phyloP scores from a whole-genome alignment of 2,888 invertebrate species.

The Hydropsyche betteni region DNA sequence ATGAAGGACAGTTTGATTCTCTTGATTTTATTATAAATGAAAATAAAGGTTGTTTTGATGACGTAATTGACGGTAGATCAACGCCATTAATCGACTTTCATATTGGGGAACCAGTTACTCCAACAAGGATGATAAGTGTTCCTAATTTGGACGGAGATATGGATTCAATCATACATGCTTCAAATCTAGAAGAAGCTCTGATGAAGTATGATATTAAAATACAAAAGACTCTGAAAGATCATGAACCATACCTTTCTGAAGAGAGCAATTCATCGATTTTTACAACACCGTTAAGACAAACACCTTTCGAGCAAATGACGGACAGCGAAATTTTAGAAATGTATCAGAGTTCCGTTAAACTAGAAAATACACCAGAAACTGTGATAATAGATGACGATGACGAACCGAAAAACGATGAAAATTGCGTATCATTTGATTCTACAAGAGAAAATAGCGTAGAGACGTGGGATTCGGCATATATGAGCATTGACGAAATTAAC shows the following conservation, averaged over 20 bases:
- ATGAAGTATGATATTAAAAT: conserved; percentile 51
- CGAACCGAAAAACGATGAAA: conserved; percentile 30
- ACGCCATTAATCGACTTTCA: conserved; percentile 58
- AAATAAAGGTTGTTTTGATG: background rate
- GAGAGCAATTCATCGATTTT: conserved; percentile 41
- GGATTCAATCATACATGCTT: conserved; percentile 56
- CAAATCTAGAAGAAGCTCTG: conserved; percentile 53
- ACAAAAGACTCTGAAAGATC: conserved; percentile 43
- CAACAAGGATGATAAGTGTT: conserved; percentile 59
- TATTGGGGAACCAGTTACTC: conserved; percentile 65
- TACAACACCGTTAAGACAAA: conserved; percentile 45
- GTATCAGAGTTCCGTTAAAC: conserved; percentile 51
- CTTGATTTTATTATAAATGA: background rate
- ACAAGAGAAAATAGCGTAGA: conserved; percentile 54
- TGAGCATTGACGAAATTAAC: conserved; percentile 65
- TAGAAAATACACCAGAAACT: background rate
- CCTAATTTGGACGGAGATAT: conserved; percentile 57
- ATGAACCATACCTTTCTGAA: conserved; percentile 36
- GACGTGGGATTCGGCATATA: conserved; percentile 66
- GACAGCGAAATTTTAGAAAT: conserved; percentile 52
- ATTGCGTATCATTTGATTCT: background rate
- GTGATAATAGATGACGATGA: conserved; percentile 1
- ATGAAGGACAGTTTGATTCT: conserved; percentile 23
- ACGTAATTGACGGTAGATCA: background rate
- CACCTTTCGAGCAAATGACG: conserved; percentile 50